Base-by-base conservation (phyloP, 2,888 invertebrate species). In the Chrysolina oricalcia region DNA sequence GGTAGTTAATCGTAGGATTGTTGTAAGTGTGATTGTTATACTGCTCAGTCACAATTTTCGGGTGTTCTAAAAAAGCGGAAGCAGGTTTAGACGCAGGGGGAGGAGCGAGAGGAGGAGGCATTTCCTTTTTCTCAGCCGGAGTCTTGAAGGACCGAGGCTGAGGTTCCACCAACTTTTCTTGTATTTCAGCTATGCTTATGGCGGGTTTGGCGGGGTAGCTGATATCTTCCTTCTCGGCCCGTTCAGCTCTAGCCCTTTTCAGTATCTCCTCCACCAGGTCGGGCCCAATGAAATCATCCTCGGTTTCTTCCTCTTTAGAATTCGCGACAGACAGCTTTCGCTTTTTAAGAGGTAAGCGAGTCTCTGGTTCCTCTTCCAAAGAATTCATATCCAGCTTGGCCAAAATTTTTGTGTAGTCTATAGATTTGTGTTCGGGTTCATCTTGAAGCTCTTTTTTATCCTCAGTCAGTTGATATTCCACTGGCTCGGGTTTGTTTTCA, bases 121-220 rank as follows among this genome's bases (percentile, higher is more conserved):
- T 85, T 82, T 87, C 87, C 78, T 88, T 88, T 21, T 86, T 83
- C 81, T 88, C 86, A 9, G 87, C 87, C 5, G 87, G 86, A 11
- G 87, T 88, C 79, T 88, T 88, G 77, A 88, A 87, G 13, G 82
- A 70, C n/a, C 85, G 77, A 8, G 79, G 76, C 15, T 74, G 78
- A 23, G 68, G 67, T 23, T 79, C 72, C 3, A 74, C 75, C 15
- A 77, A 72, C 41, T 80, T 78, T 41, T 83, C 85, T 79, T 87
- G 86, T 10, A 88, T 79, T 79, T 88, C 88, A 4, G 88, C 88
- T 56, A 88, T 88, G 74, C 87, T 87, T 21, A 88, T 86, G 86
- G 88, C 88, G 5, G 87, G 87, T 11, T 85, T 86, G 15, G 87
- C 86, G 13, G 88, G 88, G 82, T 88, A 88, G 73, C 87, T 87